Evolutionary conservation across 2,797 vertebrate species (phyloP).

Genomic region (Tiaroga cobitis): DNA sequence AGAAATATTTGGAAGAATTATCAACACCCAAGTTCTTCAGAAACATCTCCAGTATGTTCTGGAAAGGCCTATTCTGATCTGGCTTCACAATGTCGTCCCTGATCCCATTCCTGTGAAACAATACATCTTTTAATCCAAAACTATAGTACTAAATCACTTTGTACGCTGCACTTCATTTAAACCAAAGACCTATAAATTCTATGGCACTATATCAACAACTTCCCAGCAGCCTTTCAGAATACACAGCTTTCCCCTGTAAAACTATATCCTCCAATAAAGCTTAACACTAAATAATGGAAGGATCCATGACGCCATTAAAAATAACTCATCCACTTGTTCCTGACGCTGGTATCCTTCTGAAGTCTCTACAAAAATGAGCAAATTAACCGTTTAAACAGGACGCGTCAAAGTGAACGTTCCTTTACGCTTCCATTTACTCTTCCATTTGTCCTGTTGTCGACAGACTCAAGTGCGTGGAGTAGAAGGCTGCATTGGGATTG

Average conservation of each 20-base stretch:
- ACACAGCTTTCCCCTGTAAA: neutral
- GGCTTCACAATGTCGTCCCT: neutral
- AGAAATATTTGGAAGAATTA: slow-evolving; percentile 71
- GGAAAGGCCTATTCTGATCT: neutral
- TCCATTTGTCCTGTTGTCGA: neutral
- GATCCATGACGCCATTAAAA: neutral
- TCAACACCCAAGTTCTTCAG: slow-evolving; percentile 62
- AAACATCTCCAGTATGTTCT: slow-evolving; percentile 56
- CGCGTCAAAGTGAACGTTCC: neutral
- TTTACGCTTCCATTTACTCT: neutral
- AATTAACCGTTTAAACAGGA: neutral
- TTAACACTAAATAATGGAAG: neutral
- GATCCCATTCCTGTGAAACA: slow-evolving; percentile 22
- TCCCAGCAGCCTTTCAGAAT: slow-evolving; percentile 32
- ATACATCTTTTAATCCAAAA: slow-evolving; percentile 5
- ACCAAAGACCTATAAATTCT: slow-evolving; percentile 25
- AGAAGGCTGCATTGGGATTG: neutral
- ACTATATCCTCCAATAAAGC: slow-evolving; percentile 36
- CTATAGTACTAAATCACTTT: slow-evolving; percentile 21
- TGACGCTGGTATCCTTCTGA: neutral
- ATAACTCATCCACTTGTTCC: neutral
- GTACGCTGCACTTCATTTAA: neutral
- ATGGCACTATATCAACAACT: slow-evolving; percentile 3
- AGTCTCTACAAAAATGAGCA: neutral
- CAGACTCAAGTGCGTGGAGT: neutral